These are phyloP conservation scores for Magallana angulata DNA, from an alignment of 1,140 invertebrate genomes.

Conservation along the genomic window DNA sequence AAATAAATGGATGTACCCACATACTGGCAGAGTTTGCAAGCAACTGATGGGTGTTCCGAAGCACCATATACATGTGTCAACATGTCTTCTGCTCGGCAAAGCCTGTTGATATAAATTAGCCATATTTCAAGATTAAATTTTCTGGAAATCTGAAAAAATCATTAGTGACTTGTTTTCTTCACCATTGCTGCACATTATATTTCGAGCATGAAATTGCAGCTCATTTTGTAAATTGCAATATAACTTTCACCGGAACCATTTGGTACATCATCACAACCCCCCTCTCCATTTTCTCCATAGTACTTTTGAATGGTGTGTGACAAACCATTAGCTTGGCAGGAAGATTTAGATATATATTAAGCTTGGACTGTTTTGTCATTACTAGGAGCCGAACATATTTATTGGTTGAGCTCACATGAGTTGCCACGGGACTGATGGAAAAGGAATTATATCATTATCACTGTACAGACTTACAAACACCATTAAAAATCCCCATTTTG, in stretches of 20 bases:
- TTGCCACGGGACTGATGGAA: constrained; percentile 13
- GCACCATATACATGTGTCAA: background rate
- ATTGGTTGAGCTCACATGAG: constrained; percentile 26
- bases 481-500: constrained; percentile 35
- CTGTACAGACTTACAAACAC: constrained; percentile 32
- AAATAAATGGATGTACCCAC: background rate
- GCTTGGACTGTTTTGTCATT: constrained; percentile 10
- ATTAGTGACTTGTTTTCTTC: background rate
- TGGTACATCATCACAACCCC: constrained; percentile 25
- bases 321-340: constrained; percentile 14
- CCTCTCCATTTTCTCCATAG: background rate
- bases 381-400: background rate
- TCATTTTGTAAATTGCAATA: constrained; percentile 29
- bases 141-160: constrained; percentile 24
- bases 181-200: constrained; percentile 27
- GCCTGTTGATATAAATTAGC: constrained; percentile 27
- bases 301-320: constrained; percentile 14
- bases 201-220: constrained; percentile 24
- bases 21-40: background rate
- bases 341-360: constrained; percentile 22
- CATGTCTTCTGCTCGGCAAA: background rate
- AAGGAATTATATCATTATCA: constrained; percentile 37
- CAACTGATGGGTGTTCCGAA: background rate
- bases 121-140: constrained; percentile 37
- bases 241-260: background rate